These are phyloP conservation scores for Fragum fragum DNA, from an alignment of 2,888 invertebrate species.

Conservation along the genomic window DNA sequence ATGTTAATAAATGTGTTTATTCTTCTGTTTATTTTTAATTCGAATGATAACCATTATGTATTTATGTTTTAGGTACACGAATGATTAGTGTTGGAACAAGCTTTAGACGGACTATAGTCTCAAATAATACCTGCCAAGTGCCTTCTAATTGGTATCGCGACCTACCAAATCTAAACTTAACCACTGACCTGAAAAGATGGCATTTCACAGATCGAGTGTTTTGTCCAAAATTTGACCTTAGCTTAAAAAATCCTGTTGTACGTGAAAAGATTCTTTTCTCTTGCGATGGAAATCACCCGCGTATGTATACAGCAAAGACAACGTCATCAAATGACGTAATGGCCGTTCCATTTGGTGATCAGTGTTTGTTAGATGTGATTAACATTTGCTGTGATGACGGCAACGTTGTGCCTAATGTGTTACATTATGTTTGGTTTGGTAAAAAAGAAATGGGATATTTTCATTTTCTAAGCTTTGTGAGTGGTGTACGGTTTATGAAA, in stretches of 20 bases:
- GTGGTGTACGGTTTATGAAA: slow-evolving; percentile 54
- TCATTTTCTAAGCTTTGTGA: slow-evolving; percentile 63
- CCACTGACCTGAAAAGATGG: slow-evolving; percentile 17
- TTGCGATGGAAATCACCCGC: not conserved
- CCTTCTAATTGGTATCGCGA: not conserved
- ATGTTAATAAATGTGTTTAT: too few relatives aligned
- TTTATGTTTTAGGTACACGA: too few relatives aligned
- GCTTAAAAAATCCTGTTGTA: not conserved
- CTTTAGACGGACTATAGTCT: not conserved
- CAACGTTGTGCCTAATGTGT: slow-evolving; percentile 56
- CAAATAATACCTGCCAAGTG: not conserved
- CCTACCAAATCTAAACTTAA: not conserved
- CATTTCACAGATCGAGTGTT: not conserved
- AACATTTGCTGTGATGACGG: slow-evolving; percentile 47
- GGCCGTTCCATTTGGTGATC: slow-evolving; percentile 40
- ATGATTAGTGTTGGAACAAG: not conserved
- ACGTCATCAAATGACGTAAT: slow-evolving; percentile 25
- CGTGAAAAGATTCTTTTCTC: slow-evolving; percentile 10
- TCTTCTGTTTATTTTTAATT: too few relatives aligned
- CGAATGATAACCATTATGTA: too few relatives aligned
- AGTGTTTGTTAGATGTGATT: slow-evolving; percentile 54
- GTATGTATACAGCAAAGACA: not conserved
- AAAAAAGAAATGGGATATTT: slow-evolving; percentile 46
- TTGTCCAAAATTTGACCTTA: slow-evolving; percentile 8
- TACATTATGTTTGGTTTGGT: slow-evolving; percentile 67